Evolutionary conservation across 2,797 vertebrate species (phyloP).

Genomic region (Micromesistius poutassou): DNA sequence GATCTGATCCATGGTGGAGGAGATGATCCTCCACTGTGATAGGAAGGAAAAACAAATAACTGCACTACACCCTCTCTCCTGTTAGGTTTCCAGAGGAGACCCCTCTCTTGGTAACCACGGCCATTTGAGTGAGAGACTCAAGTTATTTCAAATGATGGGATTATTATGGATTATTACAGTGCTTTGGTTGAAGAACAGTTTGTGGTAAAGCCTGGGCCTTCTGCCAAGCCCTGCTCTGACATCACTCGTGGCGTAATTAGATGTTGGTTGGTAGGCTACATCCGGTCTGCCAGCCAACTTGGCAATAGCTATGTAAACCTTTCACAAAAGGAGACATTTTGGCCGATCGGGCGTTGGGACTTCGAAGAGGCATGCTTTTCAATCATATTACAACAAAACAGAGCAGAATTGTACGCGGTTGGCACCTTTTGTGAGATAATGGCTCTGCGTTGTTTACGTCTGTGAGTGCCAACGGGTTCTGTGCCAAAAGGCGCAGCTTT

Average conservation of each 20-base stretch:
- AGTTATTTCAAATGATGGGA: neutral
- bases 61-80: neutral
- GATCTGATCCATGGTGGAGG: neutral
- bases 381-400: neutral
- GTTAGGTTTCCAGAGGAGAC: neutral
- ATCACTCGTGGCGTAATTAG: neutral
- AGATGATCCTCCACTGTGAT: conserved; percentile 6
- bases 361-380: neutral
- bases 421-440: conserved; percentile 40
- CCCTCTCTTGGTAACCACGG: neutral
- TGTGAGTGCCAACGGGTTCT: conserved; percentile 34
- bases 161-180: neutral
- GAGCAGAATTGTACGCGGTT: conserved; percentile 17
- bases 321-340: conserved; percentile 2
- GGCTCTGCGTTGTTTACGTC: conserved; percentile 24
- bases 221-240: neutral
- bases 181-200: neutral
- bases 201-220: neutral
- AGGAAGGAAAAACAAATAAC: neutral
- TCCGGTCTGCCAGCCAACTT: neutral
- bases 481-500: conserved; percentile 43
- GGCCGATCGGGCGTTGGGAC: neutral
- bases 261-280: neutral
- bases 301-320: neutral
- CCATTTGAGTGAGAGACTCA: neutral